These are phyloP conservation scores for Halcyon smyrnensis DNA, from an alignment of 2,797 vertebrate genomes.

Conservation along the genomic window DNA sequence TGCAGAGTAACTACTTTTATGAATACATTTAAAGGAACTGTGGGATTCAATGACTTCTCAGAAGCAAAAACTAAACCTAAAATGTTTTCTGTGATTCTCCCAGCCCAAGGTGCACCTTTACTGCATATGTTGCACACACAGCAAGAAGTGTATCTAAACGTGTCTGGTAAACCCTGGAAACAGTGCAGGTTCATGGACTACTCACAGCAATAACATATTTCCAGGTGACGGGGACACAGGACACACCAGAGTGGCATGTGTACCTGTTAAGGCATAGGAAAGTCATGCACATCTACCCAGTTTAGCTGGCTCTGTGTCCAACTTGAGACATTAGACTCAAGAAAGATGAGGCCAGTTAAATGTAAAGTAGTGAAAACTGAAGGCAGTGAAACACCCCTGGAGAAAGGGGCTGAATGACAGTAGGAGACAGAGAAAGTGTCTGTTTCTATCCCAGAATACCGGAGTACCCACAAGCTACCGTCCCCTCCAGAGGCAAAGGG, in stretches of 20 bases:
- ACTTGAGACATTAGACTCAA: fast-evolving
- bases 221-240: neutral
- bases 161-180: neutral
- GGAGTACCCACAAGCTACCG: fast-evolving
- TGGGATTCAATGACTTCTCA: neutral
- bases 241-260: neutral
- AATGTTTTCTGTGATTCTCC: neutral
- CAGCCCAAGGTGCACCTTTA: neutral
- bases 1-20: neutral
- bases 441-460: neutral
- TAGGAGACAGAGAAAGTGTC: fast-evolving
- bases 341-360: fast-evolving
- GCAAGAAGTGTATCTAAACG: neutral
- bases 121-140: fast-evolving
- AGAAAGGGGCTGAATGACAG: fast-evolving
- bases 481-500: neutral
- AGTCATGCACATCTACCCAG: fast-evolving
- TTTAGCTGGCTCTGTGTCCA: neutral
- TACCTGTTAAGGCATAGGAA: neutral
- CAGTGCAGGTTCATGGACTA: fast-evolving
- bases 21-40: neutral
- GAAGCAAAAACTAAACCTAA: neutral
- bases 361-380: neutral
- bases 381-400: fast-evolving
- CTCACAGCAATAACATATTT: neutral